A percentile compares a stretch with the other conserved stretches of the same genome.
These are phyloP conservation scores for Hydrolagus affinis DNA, from an alignment of 2,113 vertebrate genomes.

Conservation along the genomic window DNA sequence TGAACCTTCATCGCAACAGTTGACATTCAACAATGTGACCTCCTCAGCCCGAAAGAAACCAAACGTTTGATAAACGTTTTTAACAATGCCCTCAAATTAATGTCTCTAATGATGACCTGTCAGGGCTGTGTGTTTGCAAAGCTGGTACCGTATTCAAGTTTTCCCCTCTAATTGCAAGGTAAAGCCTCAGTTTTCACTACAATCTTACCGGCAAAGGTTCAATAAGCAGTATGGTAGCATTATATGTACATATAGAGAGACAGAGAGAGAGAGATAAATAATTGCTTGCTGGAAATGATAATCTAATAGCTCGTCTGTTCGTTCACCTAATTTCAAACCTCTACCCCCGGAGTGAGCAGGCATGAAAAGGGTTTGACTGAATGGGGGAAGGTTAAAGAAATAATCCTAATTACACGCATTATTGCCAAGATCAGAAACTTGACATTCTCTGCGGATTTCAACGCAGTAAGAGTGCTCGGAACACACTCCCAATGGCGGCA, in stretches of 20 bases:
- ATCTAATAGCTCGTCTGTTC: neutral
- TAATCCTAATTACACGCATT: too few relatives aligned
- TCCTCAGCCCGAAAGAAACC: neutral
- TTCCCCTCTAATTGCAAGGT: neutral
- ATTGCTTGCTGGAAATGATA: neutral
- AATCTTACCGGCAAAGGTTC: neutral
- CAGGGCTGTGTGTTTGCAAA: neutral
- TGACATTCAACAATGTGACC: neutral
- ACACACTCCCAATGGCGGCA: too few relatives aligned
- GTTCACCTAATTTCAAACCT: neutral
- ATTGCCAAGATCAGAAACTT: too few relatives aligned
- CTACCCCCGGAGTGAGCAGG: neutral
- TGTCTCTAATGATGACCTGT: neutral
- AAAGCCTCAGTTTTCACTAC: neutral
- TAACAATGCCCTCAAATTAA: neutral
- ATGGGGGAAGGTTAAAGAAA: neutral
- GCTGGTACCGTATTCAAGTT: neutral
- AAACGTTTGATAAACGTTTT: neutral
- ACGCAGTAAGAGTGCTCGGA: too few relatives aligned
- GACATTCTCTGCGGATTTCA: too few relatives aligned
- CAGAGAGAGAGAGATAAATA: too few relatives aligned
- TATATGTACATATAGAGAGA: neutral
- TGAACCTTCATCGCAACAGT: neutral
- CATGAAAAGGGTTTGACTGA: neutral
- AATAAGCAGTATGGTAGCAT: neutral